Base-by-base conservation (phyloP, 2,113 vertebrate genomes). In the Corvus hawaiiensis region DNA sequence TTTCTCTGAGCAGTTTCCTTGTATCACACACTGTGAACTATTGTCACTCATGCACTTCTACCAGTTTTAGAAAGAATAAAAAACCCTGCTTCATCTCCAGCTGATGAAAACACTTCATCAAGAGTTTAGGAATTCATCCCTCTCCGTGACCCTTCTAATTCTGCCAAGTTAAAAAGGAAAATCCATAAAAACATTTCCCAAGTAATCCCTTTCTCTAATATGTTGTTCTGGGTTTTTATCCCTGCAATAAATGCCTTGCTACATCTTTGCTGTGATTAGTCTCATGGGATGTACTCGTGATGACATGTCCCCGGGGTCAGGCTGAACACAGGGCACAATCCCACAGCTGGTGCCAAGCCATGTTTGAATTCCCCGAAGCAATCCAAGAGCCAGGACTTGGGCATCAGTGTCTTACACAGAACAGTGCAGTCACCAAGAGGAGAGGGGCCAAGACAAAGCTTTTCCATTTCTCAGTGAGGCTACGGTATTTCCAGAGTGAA, bases 151-250 rank as follows among this genome's bases (percentile, higher is more conserved):
- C 73, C 86, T 72, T 93, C 62, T 94, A 93, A 90, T 72, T 96
- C 88, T 68, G 51, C 27, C 58, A 90, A 79, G 74, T 94, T 72
- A 62, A 76, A 97, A 92, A 84, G 84, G 72, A 92, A 95, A 96
- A 96, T 86, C 85, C 64, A 96, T 84, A 93, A 71, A 86, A 93
- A 81, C 58, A 78, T 93, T 90, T 92, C 80, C 86, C 44, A 82
- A 46, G 62, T 94, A 94, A 96, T 94, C 85, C 66, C 62, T n/a
- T 64, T 87, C 83, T 86, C 72, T 86, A 89, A 87, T 71, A 93
- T 66, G 86, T 56, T 74, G 84, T 8, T 87, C 86, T 77, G 55
- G 74, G 33, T 11, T 91, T 95, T 90, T 79, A 90, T 84, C 91
- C 69, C 81, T 59, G 74, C 30, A 87, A 58, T 69, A 84, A 95